Conservation (phyloP, 2,797 vertebrate species). For the Ambastaia sidthimunki region DNA sequence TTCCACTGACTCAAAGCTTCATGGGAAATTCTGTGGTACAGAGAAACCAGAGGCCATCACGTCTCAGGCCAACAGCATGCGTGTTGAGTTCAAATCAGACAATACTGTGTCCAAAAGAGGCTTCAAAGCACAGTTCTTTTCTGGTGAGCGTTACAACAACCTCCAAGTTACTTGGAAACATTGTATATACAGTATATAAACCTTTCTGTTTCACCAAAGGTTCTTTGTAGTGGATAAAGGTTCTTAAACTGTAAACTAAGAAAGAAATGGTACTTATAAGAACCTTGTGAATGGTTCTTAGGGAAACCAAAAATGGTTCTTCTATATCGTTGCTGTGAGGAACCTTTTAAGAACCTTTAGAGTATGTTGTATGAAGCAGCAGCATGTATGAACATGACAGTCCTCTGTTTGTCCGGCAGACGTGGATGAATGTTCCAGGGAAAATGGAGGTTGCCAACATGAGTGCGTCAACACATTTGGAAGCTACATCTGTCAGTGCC, state of each 20-base stretch:
- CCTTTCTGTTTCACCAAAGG: too few species aligned
- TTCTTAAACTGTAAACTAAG: too few species aligned
- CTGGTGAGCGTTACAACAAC: constrained; percentile 80
- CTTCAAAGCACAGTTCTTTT: constrained; percentile 97
- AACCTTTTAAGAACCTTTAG: too few species aligned
- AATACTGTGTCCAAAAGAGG: constrained; percentile 98
- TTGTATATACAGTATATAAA: too few species aligned
- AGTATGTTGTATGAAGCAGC: neutral
- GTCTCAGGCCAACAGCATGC: constrained; percentile 99
- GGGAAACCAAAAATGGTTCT: too few species aligned
- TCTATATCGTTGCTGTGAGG: too few species aligned
- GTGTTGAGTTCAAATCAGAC: constrained; percentile 97
- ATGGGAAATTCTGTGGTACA: constrained; percentile 94
- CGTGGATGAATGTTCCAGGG: constrained; percentile 97
- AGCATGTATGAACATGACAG: neutral
- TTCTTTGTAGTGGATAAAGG: too few species aligned
- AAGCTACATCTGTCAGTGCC: constrained; percentile 96
- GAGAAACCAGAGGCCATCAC: constrained; percentile 95
- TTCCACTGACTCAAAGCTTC: constrained; percentile 90
- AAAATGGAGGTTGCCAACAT: constrained; percentile 97
- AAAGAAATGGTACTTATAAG: too few species aligned
- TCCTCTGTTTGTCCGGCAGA: constrained; percentile 73
- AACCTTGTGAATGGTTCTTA: too few species aligned
- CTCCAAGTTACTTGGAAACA: neutral
- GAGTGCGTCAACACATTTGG: constrained; percentile 97